A percentile compares a stretch with the other conserved stretches of the same genome.
These are phyloP conservation scores for Linnaemya tessellans DNA, from an alignment of 2,888 invertebrate genomes.

Conservation along the genomic window DNA sequence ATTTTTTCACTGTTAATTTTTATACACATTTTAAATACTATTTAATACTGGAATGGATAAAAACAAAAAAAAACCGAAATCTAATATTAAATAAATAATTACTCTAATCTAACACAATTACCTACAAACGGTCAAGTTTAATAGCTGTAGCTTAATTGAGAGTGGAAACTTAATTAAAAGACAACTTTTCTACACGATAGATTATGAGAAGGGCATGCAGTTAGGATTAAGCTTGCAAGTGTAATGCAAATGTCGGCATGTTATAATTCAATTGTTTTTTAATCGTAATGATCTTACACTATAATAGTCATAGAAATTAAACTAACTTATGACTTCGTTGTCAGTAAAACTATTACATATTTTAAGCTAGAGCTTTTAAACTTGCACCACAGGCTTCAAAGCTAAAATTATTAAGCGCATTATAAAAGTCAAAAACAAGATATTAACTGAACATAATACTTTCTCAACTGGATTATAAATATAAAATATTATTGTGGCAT, in stretches of 20 bases:
- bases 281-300: too few relatives aligned
- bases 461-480: constrained; percentile 9
- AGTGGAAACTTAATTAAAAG: background rate
- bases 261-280: too few relatives aligned
- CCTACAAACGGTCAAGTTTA: background rate
- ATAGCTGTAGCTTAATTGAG: constrained; percentile 31
- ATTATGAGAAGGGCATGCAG: too few relatives aligned
- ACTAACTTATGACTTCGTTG: background rate
- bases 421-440: constrained; percentile 5
- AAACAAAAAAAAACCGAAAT: constrained; percentile 43
- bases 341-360: background rate
- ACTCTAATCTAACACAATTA: constrained; percentile 29
- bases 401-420: constrained; percentile 12
- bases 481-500: background rate
- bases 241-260: too few relatives aligned
- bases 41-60: constrained; percentile 61
- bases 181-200: too few relatives aligned
- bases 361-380: constrained; percentile 33
- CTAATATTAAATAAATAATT: constrained; percentile 49
- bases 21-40: constrained; percentile 72
- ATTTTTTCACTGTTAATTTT: constrained; percentile 73
- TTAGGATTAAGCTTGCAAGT: too few relatives aligned
- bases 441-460: constrained; percentile 9
- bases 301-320: background rate
- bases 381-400: background rate